Base-by-base conservation (phyloP, 2,113 vertebrate species). In the Calonectris borealis region DNA sequence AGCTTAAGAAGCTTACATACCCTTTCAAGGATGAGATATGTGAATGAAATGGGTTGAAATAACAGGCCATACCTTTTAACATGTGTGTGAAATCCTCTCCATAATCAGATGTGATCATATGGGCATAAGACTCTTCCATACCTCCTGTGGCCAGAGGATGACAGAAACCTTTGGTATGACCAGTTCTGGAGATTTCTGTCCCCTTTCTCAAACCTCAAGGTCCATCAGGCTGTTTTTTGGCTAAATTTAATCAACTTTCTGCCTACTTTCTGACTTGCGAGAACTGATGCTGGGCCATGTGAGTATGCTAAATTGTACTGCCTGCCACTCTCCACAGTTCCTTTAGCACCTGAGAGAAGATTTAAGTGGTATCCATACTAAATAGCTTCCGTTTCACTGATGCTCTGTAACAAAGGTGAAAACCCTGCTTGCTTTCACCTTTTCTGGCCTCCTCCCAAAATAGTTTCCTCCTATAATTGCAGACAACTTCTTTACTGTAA, bases 11-110 rank as follows among this genome's bases (percentile, higher is more conserved):
- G 32, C 9, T 58, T 60, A n/a, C 4, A 4, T 51, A 26, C 5
- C 7, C 20, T 68, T 85, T 85, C 38, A 36, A 18, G 68, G 64
- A 11, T 52, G 62, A 64, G 5, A 5, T 32, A 1, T 16, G 7
- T 38, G 32, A 69, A 57, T 65, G 16, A 49, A 64, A 29, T 38
- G 5, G 6, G 9, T 32, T 69, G 61, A 71, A 58, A 17, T 52
- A 69, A 46, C 24, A 78, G 44, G 40, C 8, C 17, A 17, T 9
- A 40, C 9, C 17, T 48, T 48, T 58, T 29, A 85, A 60, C 10
- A 24, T 0, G 0, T 9, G 2, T 61, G 22, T 42, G 55, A 78
- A 79, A 51, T 85, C 13, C 2, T 62, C 10, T 84, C 29, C 14
- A 4, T 78, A 44, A 78, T 79, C 25, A 66, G 31, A 54, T 0